Percentiles rank a stretch among this genome's conserved stretches.
Conservation (phyloP, 2,888 invertebrate genomes). For the Hirtodrosophila trivittata region DNA sequence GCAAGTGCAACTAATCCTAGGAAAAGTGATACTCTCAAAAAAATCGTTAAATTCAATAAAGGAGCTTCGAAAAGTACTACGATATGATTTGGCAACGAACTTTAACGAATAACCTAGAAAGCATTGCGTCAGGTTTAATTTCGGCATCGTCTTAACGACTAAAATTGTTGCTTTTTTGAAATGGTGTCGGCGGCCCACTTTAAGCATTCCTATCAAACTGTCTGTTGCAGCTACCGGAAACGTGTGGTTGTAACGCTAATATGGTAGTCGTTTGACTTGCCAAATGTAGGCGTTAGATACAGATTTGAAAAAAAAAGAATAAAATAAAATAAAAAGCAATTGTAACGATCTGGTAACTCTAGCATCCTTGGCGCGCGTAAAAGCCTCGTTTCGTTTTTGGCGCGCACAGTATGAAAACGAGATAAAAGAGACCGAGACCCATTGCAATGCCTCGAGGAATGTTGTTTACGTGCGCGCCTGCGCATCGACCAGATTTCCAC, state of each 20-base stretch:
- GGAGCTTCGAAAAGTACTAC: no score
- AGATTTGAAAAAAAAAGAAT: background rate
- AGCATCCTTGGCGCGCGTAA: slow-evolving; percentile 41
- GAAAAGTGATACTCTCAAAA: no score
- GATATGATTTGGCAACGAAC: no score
- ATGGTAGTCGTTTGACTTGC: background rate
- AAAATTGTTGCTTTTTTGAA: slow-evolving; percentile 34
- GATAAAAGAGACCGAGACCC: slow-evolving; percentile 45
- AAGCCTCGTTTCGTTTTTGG: slow-evolving; percentile 61
- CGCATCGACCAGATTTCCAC: slow-evolving; percentile 68
- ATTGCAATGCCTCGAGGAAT: slow-evolving; percentile 66
- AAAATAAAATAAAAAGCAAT: slow-evolving; percentile 1
- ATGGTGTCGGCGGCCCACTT: slow-evolving; percentile 57
- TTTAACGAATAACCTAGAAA: no score
- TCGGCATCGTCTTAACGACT: slow-evolving; percentile 35
- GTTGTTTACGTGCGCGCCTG: slow-evolving; percentile 78
- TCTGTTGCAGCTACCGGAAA: slow-evolving; percentile 43
- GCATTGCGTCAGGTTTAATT: slow-evolving; percentile 46
- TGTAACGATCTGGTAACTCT: slow-evolving; percentile 34
- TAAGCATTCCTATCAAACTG: slow-evolving; percentile 21
- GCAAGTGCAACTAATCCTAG: background rate
- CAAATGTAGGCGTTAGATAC: slow-evolving; percentile 5
- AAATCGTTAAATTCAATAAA: no score
- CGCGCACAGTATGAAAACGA: slow-evolving; percentile 43
- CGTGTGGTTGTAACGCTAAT: slow-evolving; percentile 19